Evolutionary conservation across 2,797 vertebrate species (phyloP).

Genomic region (Thalassophryne amazonica): DNA sequence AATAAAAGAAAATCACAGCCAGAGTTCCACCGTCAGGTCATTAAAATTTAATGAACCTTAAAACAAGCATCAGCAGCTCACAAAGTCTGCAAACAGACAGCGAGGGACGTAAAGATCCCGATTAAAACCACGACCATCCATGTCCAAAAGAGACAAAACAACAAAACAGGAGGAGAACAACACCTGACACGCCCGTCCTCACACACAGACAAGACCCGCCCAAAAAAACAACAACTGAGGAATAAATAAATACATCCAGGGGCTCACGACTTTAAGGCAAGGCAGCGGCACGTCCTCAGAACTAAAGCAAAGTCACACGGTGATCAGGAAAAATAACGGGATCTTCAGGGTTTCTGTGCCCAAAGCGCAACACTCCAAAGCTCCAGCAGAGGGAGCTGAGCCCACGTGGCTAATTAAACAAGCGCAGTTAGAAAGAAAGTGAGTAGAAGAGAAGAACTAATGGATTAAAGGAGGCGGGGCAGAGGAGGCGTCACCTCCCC

Average conservation of each 20-base stretch:
- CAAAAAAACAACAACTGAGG: slow-evolving; percentile 37
- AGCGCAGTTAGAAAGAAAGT: slow-evolving; percentile 54
- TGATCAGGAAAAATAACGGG: slow-evolving; percentile 26
- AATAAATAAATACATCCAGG: slow-evolving; percentile 74
- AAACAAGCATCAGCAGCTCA: no score
- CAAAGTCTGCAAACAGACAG: no score
- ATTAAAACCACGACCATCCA: no score
- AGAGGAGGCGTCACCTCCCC: slow-evolving; percentile 74
- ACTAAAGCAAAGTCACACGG: slow-evolving; percentile 45
- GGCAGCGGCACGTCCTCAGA: slow-evolving; percentile 74
- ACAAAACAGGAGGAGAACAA: slow-evolving; percentile 31
- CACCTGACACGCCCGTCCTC: slow-evolving; percentile 14
- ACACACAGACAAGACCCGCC: slow-evolving; percentile 32
- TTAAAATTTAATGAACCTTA: no score
- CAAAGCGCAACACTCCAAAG: slow-evolving; percentile 66
- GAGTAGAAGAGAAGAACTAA: slow-evolving; percentile 47
- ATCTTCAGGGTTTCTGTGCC: slow-evolving; percentile 22
- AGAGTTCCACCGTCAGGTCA: no score
- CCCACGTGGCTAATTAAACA: slow-evolving; percentile 74
- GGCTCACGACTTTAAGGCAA: slow-evolving; percentile 79
- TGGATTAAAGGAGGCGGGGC: slow-evolving; percentile 70
- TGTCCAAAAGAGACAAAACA: no score
- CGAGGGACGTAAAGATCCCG: no score
- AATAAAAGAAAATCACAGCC: no score
- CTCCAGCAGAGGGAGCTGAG: slow-evolving; percentile 54